Conservation (phyloP, 2,888 invertebrate species). For the Dermolepida albohirtum region DNA sequence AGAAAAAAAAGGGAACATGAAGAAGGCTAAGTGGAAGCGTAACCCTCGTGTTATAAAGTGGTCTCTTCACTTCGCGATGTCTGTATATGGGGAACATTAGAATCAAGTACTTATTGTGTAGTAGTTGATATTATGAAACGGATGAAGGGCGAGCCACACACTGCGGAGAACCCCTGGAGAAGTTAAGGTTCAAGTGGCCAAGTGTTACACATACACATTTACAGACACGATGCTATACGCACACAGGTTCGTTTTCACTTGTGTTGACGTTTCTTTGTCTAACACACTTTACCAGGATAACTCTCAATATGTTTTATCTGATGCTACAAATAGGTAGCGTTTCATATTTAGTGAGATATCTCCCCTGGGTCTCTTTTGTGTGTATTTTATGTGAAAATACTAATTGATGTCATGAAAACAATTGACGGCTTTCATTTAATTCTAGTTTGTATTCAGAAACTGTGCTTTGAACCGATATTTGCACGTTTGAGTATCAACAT, state of each 20-base stretch:
- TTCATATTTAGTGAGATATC: too few species aligned
- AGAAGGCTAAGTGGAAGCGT: constrained; percentile 32
- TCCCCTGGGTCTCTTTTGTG: too few species aligned
- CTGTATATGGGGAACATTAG: constrained; percentile 37
- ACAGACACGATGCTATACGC: constrained; percentile 8
- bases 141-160: constrained; percentile 25
- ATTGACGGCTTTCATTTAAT: too few species aligned
- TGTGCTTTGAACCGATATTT: too few species aligned
- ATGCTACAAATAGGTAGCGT: too few species aligned
- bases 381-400: too few species aligned
- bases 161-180: constrained; percentile 4
- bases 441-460: too few species aligned
- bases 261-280: constrained; percentile 31
- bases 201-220: constrained; percentile 21
- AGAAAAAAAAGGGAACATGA: constrained; percentile 6
- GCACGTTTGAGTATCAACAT: too few species aligned
- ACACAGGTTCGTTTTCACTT: constrained; percentile 2
- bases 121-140: constrained; percentile 30
- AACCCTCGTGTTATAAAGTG: constrained; percentile 38
- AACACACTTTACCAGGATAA: neutral
- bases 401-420: too few species aligned
- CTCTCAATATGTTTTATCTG: too few species aligned
- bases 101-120: constrained; percentile 37
- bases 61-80: constrained; percentile 33
- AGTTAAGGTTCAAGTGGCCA: constrained; percentile 23